These are phyloP conservation scores for Drosophila asahinai DNA, from an alignment of 1,140 invertebrate genomes.

Conservation along the genomic window DNA sequence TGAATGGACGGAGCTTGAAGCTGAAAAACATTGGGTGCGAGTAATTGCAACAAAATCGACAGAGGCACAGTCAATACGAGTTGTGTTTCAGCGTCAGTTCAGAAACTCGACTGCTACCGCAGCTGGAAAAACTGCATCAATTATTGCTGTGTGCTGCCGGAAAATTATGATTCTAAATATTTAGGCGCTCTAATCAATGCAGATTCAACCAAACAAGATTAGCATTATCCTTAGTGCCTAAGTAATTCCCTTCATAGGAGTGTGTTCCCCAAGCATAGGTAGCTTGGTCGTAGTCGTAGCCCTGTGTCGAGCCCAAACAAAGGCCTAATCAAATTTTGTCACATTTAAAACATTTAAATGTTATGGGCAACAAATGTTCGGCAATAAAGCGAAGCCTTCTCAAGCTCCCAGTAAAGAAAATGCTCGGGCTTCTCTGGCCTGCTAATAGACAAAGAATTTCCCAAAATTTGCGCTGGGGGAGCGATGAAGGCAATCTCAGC, in stretches of 20 bases:
- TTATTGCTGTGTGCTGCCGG: slow-evolving; percentile 13
- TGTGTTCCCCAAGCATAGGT: slow-evolving; percentile 6
- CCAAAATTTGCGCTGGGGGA: slow-evolving; percentile 71
- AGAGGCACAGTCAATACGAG: slow-evolving; percentile 42
- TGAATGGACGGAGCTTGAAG: slow-evolving; percentile 44
- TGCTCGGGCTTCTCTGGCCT: slow-evolving; percentile 34
- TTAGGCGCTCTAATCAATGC: not conserved
- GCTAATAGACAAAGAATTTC: slow-evolving; percentile 74
- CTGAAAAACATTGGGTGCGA: slow-evolving; percentile 67
- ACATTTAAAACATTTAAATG: slow-evolving; percentile 77
- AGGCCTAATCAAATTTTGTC: slow-evolving; percentile 65
- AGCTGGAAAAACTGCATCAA: slow-evolving; percentile 38
- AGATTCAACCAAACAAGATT: slow-evolving; percentile 17
- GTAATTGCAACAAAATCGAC: slow-evolving; percentile 76
- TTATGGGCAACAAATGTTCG: slow-evolving; percentile 61
- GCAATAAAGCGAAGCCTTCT: slow-evolving; percentile 38
- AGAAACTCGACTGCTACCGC: not conserved
- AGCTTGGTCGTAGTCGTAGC: slow-evolving; percentile 14
- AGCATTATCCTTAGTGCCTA: not conserved
- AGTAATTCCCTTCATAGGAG: not conserved
- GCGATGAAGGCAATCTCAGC: slow-evolving; percentile 69
- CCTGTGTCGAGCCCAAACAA: slow-evolving; percentile 16
- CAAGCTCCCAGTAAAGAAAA: not conserved
- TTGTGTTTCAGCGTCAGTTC: not conserved
- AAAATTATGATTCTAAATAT: slow-evolving; percentile 38